Conservation (phyloP, 2,113 vertebrate genomes). For the Trichomycterus rosablanca region DNA sequence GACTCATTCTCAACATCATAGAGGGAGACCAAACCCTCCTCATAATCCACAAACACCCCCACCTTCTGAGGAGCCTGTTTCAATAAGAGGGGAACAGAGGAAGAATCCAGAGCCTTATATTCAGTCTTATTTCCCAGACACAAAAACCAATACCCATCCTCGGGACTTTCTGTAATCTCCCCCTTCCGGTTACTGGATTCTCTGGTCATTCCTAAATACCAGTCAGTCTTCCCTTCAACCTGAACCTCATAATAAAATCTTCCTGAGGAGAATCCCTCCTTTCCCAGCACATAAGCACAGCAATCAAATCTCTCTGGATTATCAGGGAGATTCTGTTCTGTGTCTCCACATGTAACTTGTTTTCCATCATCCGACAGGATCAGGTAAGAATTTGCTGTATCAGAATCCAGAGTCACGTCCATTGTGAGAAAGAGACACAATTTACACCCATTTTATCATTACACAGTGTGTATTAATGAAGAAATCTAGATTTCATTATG, state of each 20-base stretch:
- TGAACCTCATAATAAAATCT: constrained; percentile 19
- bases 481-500: too few species aligned
- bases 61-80: constrained; percentile 7
- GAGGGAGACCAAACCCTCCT: constrained; percentile 24
- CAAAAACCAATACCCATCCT: not conserved
- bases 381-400: constrained; percentile 5
- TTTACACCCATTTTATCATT: not conserved
- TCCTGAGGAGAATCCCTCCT: constrained; percentile 8
- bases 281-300: not conserved
- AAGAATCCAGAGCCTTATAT: not conserved
- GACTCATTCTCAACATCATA: constrained; percentile 8
- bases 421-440: not conserved
- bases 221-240: not conserved
- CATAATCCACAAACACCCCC: constrained; percentile 27
- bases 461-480: not conserved
- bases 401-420: constrained; percentile 4
- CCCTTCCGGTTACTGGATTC: constrained; percentile 9
- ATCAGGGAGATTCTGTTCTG: not conserved
- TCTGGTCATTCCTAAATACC: constrained; percentile 6
- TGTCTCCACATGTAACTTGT: not conserved
- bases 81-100: not conserved
- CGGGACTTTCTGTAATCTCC: not conserved
- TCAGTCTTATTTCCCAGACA: not conserved
- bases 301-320: not conserved
- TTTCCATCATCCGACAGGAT: constrained; percentile 13